phyloP scores from a whole-genome alignment of 2,888 invertebrate genomes.

The Ischnura elegans region DNA sequence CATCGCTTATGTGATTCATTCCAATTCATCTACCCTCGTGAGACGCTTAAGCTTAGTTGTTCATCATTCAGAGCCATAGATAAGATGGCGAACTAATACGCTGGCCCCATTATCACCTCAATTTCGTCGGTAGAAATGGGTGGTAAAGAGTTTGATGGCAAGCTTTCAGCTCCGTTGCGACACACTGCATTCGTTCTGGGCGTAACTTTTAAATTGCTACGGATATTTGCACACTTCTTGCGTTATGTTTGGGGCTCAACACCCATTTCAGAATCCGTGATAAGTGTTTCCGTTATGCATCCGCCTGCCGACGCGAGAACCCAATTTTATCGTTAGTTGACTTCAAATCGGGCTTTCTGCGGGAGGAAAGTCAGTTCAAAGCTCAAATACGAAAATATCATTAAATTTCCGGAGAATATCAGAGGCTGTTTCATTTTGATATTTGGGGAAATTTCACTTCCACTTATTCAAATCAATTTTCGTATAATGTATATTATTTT shows the following conservation, averaged over 20 bases:
- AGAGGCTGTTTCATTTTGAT: too few species aligned
- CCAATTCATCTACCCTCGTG: too few species aligned
- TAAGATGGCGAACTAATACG: neutral
- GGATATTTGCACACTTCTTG: neutral
- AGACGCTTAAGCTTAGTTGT: neutral
- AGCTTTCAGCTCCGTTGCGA: neutral
- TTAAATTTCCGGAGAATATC: too few species aligned
- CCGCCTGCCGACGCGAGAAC: neutral
- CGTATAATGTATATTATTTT: too few species aligned
- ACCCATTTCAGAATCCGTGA: neutral
- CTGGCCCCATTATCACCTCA: neutral
- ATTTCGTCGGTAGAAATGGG: too few species aligned
- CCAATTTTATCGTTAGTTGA: too few species aligned
- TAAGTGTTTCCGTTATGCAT: neutral
- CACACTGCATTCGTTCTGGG: neutral
- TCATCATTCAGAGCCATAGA: neutral
- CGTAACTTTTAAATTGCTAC: neutral
- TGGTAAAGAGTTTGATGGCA: neutral
- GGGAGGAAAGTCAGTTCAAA: too few species aligned
- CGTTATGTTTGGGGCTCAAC: neutral
- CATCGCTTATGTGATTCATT: too few species aligned
- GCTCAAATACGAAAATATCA: too few species aligned
- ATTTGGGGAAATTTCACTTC: too few species aligned
- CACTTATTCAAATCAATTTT: too few species aligned
- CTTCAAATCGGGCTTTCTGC: too few species aligned